phyloP scores from a whole-genome alignment of 2,888 invertebrate species.

The Pachydiplax longipennis region DNA sequence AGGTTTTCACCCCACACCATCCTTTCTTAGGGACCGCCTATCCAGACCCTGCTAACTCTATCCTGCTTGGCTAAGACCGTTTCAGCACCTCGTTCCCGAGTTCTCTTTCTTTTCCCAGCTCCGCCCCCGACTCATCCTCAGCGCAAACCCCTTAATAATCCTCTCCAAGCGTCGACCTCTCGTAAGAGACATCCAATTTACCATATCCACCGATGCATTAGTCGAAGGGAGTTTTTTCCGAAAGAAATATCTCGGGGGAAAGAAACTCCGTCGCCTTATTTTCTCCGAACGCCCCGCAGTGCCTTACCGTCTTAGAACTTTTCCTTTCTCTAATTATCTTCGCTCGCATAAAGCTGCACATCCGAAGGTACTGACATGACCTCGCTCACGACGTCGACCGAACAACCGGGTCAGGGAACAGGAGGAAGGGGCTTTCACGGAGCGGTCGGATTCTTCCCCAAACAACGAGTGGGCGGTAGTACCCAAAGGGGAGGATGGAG shows the following conservation, averaged over 20 bases:
- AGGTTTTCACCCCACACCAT: not conserved
- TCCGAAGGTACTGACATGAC: slow-evolving; percentile 12
- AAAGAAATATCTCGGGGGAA: not conserved
- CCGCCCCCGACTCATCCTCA: not conserved
- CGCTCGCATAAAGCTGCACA: not conserved
- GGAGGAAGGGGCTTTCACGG: not conserved
- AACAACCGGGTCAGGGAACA: slow-evolving; percentile 41
- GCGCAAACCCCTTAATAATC: not conserved
- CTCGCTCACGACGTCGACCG: slow-evolving; percentile 26
- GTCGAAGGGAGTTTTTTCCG: not conserved
- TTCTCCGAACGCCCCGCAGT: not conserved
- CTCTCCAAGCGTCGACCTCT: not conserved
- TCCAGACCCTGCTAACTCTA: not conserved
- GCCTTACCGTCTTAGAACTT: not conserved
- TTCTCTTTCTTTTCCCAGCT: not conserved
- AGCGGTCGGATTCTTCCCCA: not conserved
- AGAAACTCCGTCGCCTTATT: not conserved
- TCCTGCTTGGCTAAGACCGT: not conserved
- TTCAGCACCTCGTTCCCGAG: not conserved
- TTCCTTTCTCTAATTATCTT: slow-evolving; percentile 12
- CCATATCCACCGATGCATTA: not conserved
- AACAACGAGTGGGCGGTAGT: not conserved
- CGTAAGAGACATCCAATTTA: not conserved
- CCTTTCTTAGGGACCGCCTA: not conserved
- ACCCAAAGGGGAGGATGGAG: too few relatives aligned